Conservation (phyloP, 2,888 invertebrate species). For the Drosophila peninsularis region DNA sequence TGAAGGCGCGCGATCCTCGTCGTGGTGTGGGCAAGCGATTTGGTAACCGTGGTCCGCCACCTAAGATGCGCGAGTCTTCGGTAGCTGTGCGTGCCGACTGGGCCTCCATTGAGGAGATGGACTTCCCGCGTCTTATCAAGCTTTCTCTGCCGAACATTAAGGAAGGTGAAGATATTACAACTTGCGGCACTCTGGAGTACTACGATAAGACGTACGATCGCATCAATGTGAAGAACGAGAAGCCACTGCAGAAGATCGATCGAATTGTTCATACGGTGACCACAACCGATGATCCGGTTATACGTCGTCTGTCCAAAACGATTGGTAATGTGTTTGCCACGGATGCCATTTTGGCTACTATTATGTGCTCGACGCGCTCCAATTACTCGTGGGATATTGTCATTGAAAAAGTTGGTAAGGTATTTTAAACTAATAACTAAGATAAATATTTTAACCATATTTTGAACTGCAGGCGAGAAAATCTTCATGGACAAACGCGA, state of each 20-base stretch:
- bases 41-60: slow-evolving; percentile 89
- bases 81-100: slow-evolving; percentile 98
- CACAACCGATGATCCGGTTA: slow-evolving; percentile 98
- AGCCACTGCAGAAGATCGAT: slow-evolving; percentile 95
- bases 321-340: slow-evolving; percentile 99
- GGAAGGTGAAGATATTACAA: slow-evolving; percentile 92
- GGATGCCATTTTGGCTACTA: slow-evolving; percentile 98
- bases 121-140: slow-evolving; percentile 97
- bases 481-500: slow-evolving; percentile 99
- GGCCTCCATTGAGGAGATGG: slow-evolving; percentile 99
- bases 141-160: slow-evolving; percentile 96
- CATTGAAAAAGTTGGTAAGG: slow-evolving; percentile 94
- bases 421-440: neutral
- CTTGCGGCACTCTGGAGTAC: slow-evolving; percentile 97
- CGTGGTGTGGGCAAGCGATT: slow-evolving; percentile 85
- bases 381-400: slow-evolving; percentile 99
- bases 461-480: slow-evolving; percentile 88
- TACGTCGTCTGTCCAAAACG: slow-evolving; percentile 96
- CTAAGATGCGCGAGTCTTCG: slow-evolving; percentile 98
- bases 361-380: slow-evolving; percentile 99
- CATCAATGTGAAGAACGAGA: slow-evolving; percentile 98
- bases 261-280: slow-evolving; percentile 98
- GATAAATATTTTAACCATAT: neutral
- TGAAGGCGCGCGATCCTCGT: slow-evolving; percentile 92
- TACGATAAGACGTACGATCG: slow-evolving; percentile 99